Evolutionary conservation across 2,888 invertebrate genomes (phyloP).

Genomic region (Heterodera filipjevi): DNA sequence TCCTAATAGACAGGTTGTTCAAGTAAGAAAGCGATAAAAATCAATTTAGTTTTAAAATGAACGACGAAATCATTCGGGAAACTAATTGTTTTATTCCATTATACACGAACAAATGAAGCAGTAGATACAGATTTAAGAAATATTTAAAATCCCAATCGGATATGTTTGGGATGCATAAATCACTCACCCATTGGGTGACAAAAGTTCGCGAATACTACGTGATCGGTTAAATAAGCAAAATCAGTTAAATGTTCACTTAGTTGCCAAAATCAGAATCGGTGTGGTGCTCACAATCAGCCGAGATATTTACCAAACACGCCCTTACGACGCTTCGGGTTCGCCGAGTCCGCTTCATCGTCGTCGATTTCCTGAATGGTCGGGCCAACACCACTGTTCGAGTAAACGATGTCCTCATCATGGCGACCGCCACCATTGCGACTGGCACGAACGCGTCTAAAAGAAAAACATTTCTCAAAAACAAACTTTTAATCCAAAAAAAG

Average conservation of each 20-base stretch:
- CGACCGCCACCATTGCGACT: conserved; percentile 17
- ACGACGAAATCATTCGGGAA: too few relatives aligned
- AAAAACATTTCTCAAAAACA: not conserved
- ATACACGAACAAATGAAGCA: not conserved
- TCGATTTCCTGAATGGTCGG: conserved; percentile 58
- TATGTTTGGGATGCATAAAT: conserved; percentile 8
- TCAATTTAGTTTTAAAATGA: too few relatives aligned
- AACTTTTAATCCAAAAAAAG: too few relatives aligned
- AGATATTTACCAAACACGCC: conserved; percentile 32
- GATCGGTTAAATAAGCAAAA: not conserved
- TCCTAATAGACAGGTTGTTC: too few relatives aligned
- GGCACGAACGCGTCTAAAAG: not conserved
- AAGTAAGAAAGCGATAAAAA: too few relatives aligned
- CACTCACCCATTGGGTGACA: not conserved
- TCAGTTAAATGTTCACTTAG: not conserved
- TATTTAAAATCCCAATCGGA: not conserved
- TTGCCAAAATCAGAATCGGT: not conserved
- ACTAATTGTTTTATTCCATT: not conserved
- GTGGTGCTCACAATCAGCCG: not conserved
- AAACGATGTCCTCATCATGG: conserved; percentile 25
- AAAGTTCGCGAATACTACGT: not conserved
- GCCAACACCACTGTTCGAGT: conserved; percentile 36
- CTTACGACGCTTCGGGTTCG: conserved; percentile 48
- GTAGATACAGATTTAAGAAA: not conserved
- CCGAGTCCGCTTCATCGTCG: conserved; percentile 58